These are phyloP conservation scores for Nyctereutes procyonoides DNA, from an alignment of 2,113 vertebrate genomes.

Conservation along the genomic window DNA sequence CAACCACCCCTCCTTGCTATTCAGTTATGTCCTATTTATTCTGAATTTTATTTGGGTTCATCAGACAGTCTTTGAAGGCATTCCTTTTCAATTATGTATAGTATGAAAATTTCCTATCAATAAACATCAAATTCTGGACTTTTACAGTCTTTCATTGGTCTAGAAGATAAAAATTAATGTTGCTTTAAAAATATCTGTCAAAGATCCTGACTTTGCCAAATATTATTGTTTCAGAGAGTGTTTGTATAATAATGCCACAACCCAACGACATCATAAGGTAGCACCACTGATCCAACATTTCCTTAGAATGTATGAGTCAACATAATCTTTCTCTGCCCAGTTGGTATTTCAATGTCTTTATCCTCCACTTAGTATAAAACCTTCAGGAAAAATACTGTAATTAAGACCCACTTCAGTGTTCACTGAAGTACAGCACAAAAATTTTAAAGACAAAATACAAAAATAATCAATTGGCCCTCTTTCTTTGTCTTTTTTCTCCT, in stretches of 20 bases:
- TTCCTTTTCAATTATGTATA: background rate
- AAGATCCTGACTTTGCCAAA: background rate
- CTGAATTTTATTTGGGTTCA: background rate
- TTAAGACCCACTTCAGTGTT: background rate
- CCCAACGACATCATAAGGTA: background rate
- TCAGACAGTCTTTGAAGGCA: background rate
- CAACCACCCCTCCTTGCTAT: background rate
- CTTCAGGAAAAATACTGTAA: background rate
- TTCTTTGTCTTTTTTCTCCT: background rate
- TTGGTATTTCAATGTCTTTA: background rate
- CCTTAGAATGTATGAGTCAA: background rate
- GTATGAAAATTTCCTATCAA: background rate
- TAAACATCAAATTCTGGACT: background rate
- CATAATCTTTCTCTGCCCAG: background rate
- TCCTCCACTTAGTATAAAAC: background rate
- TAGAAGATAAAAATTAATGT: background rate
- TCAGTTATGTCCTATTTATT: background rate
- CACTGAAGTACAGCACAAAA: background rate
- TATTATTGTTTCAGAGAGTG: background rate
- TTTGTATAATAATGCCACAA: background rate
- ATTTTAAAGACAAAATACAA: constrained; percentile 14
- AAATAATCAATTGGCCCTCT: background rate
- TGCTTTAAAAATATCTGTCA: background rate
- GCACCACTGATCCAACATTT: background rate
- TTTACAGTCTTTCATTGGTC: background rate